Evolutionary conservation across 2,113 vertebrate genomes (phyloP).

Genomic region (Numida meleagris): DNA sequence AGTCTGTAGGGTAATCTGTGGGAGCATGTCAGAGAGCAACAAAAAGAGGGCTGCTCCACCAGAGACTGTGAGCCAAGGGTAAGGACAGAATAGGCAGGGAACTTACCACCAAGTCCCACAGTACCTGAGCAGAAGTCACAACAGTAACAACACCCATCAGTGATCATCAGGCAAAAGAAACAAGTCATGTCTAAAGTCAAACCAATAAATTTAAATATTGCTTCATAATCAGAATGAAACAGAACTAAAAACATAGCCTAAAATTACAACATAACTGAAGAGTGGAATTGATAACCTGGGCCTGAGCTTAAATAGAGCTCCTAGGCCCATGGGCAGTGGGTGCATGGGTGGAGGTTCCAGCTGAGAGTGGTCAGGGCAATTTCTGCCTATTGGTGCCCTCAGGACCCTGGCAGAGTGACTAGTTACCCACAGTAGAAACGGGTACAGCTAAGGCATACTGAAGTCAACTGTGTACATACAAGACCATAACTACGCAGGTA

Average conservation of each 20-base stretch:
- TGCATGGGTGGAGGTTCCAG: not conserved
- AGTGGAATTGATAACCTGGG: accelerated
- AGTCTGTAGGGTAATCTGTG: not conserved
- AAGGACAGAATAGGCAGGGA: not conserved
- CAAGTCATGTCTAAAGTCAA: not conserved
- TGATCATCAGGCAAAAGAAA: not conserved
- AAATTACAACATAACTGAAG: not conserved
- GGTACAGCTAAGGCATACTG: not conserved
- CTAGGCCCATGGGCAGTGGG: not conserved
- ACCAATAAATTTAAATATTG: not conserved
- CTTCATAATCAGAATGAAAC: not conserved
- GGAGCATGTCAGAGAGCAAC: not conserved
- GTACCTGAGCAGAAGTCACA: not conserved
- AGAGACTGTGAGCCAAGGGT: not conserved
- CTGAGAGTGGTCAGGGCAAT: not conserved
- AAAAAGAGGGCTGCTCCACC: not conserved
- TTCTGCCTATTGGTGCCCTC: not conserved
- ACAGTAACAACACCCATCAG: too few relatives aligned
- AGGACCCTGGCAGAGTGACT: not conserved
- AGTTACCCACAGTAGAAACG: not conserved
- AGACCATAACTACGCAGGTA: not conserved
- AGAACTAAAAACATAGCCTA: accelerated
- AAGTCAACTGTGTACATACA: not conserved
- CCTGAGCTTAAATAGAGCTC: not conserved
- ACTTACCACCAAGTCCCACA: not conserved